Base-by-base conservation (phyloP, 2,888 invertebrate genomes). In the Synanthedon formicaeformis region DNA sequence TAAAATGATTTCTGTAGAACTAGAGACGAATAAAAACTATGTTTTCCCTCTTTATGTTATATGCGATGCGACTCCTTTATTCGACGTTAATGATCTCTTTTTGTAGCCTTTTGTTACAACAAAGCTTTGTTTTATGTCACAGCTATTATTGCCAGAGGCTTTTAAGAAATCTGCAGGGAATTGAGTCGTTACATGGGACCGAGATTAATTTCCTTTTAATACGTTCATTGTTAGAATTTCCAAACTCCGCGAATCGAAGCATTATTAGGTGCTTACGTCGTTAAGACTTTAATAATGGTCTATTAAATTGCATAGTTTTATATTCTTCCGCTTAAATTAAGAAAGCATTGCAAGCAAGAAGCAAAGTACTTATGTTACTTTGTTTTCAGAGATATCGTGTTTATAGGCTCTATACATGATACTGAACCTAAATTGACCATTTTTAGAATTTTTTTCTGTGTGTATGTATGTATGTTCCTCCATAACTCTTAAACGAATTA, bases 111-210 rank as follows among this genome's bases (percentile, higher is more conserved):
- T 49, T 49, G 49, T 49, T 45, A 23, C 12, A 18, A 49, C 18
- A 12, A 40, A 50, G 18, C 52, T 55, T 51, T 51, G 51, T 53
- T 53, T 51, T 48, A 50, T 56, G 54, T 53, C 55, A 51, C 50
- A 45, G 50, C 41, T 49, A 52, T 53, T 52, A 53, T 56, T 53
- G 57, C 56, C 54, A 52, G 54, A 23, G 48, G 53, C 51, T 53
- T 54, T 50, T 48, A 14, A 51, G 54, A 50, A 54, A 51, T 50
- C 23, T 48, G 4, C 51, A 52, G 51, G 51, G 51, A 56, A 56
- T 56, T 50, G 52, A 45, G 48, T 40, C 49, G 16, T 49, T 49
- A 49, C 51, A 13, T 27, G 34, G n/a, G 48, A 51, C 27, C 23
- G 54, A 40, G 51, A 56, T 56, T 54, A 50, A 54, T 53, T 45